Conservation (phyloP, 92 coral and sea anemone genomes). For the Anthopleura xanthogrammica region DNA sequence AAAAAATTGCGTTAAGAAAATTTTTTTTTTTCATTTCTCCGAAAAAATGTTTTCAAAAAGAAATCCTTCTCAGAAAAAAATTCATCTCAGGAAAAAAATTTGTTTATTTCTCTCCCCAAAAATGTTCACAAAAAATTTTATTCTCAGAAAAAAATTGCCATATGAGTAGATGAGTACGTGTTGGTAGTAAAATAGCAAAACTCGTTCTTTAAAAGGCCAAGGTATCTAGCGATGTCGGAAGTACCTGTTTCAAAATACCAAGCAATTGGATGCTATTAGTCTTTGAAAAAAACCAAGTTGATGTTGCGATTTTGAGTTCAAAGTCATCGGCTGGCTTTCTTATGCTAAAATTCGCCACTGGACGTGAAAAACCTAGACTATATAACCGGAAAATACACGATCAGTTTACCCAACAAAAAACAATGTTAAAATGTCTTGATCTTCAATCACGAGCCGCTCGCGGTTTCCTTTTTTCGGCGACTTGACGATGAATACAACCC, state of each 20-base stretch:
- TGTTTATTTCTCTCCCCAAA: too few species aligned
- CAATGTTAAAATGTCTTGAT: neutral
- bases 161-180: too few species aligned
- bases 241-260: neutral
- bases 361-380: neutral
- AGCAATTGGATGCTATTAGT: neutral
- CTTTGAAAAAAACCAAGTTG: neutral
- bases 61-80: too few species aligned
- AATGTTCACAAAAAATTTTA: too few species aligned
- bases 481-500: constrained; percentile 4
- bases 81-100: too few species aligned
- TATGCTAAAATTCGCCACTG: neutral
- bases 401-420: constrained; percentile 18
- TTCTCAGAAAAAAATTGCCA: too few species aligned
- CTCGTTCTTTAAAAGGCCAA: too few species aligned
- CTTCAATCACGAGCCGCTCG: constrained; percentile 14
- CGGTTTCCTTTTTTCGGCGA: constrained; percentile 14
- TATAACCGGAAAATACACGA: constrained; percentile 18
- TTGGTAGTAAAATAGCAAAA: too few species aligned
- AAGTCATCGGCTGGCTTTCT: constrained; percentile 22
- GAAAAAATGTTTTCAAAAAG: too few species aligned
- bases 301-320: constrained; percentile 4
- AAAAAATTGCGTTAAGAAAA: too few species aligned
- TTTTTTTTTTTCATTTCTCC: too few species aligned
- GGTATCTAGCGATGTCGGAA: neutral